A percentile compares a stretch with the other conserved stretches of the same genome.
These are phyloP conservation scores for Micropoecilia bifurca DNA, from an alignment of 2,797 vertebrate genomes.

Conservation along the genomic window DNA sequence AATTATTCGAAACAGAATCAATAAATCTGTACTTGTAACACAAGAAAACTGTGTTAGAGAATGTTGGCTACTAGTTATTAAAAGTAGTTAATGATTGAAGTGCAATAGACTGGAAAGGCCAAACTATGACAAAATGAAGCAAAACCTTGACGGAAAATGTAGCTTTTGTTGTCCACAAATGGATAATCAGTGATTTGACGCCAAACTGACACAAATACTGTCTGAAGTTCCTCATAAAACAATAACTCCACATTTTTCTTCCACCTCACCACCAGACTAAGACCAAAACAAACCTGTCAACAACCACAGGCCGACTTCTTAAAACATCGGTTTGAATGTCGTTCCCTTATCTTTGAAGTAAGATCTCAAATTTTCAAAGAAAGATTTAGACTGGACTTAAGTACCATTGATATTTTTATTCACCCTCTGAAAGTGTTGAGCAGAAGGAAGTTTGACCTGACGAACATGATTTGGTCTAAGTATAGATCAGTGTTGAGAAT, in stretches of 20 bases:
- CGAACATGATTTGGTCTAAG: background rate
- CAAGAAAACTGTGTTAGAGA: background rate
- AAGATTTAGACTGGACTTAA: background rate
- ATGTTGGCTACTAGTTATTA: background rate
- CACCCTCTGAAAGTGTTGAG: background rate
- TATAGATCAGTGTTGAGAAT: background rate
- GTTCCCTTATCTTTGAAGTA: background rate
- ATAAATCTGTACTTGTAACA: background rate
- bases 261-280: no score
- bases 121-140: background rate
- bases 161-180: background rate
- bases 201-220: background rate
- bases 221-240: background rate
- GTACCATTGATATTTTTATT: background rate
- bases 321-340: background rate
- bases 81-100: background rate
- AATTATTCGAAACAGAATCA: background rate
- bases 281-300: no score
- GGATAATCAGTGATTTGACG: background rate
- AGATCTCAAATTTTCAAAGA: background rate
- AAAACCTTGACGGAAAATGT: background rate
- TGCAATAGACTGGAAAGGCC: background rate
- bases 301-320: background rate
- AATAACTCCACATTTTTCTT: background rate
- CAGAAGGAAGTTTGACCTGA: background rate